Evolutionary conservation across 2,888 invertebrate species (phyloP).

Genomic region (Ectemnius continuus): DNA sequence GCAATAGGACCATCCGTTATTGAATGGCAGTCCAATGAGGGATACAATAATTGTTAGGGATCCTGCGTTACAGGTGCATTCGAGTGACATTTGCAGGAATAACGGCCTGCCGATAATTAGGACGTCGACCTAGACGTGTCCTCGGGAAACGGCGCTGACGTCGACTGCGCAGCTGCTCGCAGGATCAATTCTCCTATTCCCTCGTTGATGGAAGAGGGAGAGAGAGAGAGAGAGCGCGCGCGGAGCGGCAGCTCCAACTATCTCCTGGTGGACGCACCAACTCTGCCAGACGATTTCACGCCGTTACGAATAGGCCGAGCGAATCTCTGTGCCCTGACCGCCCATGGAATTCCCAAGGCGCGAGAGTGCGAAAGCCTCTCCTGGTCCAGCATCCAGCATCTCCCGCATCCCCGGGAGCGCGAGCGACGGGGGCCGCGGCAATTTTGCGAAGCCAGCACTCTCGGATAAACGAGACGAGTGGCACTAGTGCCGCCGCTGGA

Average conservation of each 20-base stretch:
- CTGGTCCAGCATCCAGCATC: constrained; percentile 1
- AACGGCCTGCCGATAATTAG: constrained; percentile 19
- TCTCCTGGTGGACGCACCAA: background rate
- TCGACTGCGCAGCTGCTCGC: constrained; percentile 35
- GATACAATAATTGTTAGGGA: background rate
- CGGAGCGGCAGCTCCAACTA: background rate
- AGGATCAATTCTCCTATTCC: constrained; percentile 36
- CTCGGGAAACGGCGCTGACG: constrained; percentile 11
- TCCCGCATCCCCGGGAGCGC: background rate
- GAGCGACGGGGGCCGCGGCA: background rate
- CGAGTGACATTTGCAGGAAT: constrained; percentile 13
- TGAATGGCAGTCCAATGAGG: background rate
- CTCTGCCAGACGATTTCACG: no score
- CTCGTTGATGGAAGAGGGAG: background rate
- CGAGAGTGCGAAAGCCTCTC: background rate
- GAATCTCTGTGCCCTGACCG: background rate
- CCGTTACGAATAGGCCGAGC: background rate
- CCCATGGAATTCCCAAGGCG: background rate
- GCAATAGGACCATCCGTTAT: background rate
- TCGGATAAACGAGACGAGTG: background rate
- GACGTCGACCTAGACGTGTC: constrained; percentile 11
- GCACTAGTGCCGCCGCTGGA: background rate
- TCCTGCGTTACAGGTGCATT: background rate
- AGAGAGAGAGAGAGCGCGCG: background rate
- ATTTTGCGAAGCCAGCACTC: constrained; percentile 4